Percentiles rank a stretch among this genome's conserved stretches.
phyloP scores from a whole-genome alignment of 1,140 invertebrate genomes.

The Ectropis grisescens region DNA sequence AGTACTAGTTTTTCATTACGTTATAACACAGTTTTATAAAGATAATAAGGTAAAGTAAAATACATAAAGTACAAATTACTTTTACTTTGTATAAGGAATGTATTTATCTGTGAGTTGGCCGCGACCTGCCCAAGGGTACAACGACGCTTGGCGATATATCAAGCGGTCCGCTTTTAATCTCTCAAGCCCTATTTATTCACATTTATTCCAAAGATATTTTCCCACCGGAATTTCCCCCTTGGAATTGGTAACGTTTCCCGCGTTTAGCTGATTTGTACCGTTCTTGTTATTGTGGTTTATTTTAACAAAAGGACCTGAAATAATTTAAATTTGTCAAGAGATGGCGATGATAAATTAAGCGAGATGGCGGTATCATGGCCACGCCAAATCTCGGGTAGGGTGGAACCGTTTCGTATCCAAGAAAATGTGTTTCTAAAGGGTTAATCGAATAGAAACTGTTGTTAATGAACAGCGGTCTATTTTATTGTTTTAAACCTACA shows the following conservation, averaged over 20 bases:
- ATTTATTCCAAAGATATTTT: constrained; percentile 59
- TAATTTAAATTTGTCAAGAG: constrained; percentile 26
- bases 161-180: constrained; percentile 49
- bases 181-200: constrained; percentile 56
- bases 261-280: constrained; percentile 43
- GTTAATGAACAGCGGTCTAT: too few relatives aligned
- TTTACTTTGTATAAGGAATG: neutral
- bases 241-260: constrained; percentile 44
- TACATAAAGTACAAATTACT: neutral
- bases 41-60: too few relatives aligned
- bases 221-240: constrained; percentile 45
- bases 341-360: constrained; percentile 21
- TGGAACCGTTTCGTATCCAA: neutral
- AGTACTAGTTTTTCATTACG: too few relatives aligned
- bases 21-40: neutral
- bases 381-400: neutral
- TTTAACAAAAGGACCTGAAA: constrained; percentile 30
- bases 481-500: neutral
- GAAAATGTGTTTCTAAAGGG: too few relatives aligned
- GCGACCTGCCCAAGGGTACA: constrained; percentile 15
- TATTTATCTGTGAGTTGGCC: constrained; percentile 17
- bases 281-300: constrained; percentile 33
- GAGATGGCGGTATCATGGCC: constrained; percentile 5
- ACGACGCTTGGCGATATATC: constrained; percentile 29
- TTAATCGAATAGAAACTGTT: too few relatives aligned